Evolutionary conservation across 2,113 vertebrate genomes (phyloP).

Genomic region (Crotalus viridis): DNA sequence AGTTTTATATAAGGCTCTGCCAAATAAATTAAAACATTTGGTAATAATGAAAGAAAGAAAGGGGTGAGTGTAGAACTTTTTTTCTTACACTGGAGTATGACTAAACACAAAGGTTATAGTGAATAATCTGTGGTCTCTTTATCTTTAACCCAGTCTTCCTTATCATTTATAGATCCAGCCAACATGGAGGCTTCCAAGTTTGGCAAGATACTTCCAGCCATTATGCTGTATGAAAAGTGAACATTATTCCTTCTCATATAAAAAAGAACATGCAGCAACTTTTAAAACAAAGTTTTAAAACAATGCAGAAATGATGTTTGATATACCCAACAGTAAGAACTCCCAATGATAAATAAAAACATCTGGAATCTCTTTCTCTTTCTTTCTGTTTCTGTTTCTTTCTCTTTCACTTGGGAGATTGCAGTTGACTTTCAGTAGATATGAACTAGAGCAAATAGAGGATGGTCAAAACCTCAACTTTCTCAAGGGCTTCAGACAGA

Average conservation of each 20-base stretch:
- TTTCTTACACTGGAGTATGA: neutral
- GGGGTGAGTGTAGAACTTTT: neutral
- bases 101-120: neutral
- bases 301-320: neutral
- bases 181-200: neutral
- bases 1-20: neutral
- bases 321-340: neutral
- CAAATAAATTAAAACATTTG: neutral
- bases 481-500: constrained; percentile 47
- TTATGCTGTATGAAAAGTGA: neutral
- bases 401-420: neutral
- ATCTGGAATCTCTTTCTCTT: neutral
- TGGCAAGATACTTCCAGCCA: neutral
- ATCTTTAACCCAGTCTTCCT: too few relatives aligned
- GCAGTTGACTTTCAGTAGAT: neutral
- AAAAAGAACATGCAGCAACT: neutral
- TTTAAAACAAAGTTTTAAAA: neutral
- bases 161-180: neutral
- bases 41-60: neutral
- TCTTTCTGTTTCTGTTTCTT: neutral
- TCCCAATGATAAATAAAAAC: neutral
- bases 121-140: neutral
- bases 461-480: constrained; percentile 39
- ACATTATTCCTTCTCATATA: neutral
- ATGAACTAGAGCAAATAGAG: constrained; percentile 48